These are phyloP conservation scores for Halichondria panicea DNA, from an alignment of 37 sponge, comb jelly and placozoan genomes.

Conservation along the genomic window DNA sequence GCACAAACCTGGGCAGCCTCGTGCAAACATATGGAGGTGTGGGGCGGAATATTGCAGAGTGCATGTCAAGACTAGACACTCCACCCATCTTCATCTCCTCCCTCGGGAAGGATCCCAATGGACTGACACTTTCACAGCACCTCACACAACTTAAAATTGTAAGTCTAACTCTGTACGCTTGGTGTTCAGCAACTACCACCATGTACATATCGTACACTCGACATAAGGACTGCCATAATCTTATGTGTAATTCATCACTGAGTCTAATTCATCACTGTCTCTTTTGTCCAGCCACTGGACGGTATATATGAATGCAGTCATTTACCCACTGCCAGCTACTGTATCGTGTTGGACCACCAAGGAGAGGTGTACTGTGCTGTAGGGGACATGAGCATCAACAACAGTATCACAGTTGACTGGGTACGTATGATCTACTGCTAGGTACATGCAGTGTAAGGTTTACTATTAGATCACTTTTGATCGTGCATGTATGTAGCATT, in stretches of 20 bases:
- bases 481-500: no score
- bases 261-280: not conserved
- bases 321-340: conserved; percentile 75
- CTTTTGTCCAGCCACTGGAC: conserved; percentile 9
- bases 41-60: conserved; percentile 76
- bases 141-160: conserved; percentile 57
- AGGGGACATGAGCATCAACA: conserved; percentile 75
- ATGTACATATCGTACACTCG: not conserved
- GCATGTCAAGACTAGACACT: conserved; percentile 61
- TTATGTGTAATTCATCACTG: not conserved
- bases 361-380: conserved; percentile 78
- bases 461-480: no score
- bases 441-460: not conserved
- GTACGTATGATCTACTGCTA: conserved; percentile 14
- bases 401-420: conserved; percentile 40
- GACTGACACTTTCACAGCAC: conserved; percentile 33
- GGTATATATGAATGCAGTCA: conserved; percentile 30
- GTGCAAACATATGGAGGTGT: conserved; percentile 78
- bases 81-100: conserved; percentile 78
- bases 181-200: not conserved
- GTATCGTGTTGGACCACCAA: conserved; percentile 56
- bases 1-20: conserved; percentile 71
- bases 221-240: not conserved
- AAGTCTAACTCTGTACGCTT: not conserved
- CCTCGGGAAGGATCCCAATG: conserved; percentile 75